Evolutionary conservation across 1,140 invertebrate species (phyloP).

Genomic region (Centruroides vittatus): DNA sequence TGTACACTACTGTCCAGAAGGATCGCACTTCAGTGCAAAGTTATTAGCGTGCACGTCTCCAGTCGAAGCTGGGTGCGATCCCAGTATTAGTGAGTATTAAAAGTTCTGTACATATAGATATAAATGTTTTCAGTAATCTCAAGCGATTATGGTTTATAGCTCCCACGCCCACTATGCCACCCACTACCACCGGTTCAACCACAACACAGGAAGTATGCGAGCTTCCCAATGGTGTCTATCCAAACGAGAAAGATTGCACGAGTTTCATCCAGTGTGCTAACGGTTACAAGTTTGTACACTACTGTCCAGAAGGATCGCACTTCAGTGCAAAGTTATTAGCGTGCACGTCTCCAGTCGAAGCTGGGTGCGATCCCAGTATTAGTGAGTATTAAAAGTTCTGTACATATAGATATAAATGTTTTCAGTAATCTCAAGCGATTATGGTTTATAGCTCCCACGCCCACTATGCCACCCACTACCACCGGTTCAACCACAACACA

Average conservation of each 20-base stretch:
- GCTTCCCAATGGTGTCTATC: not conserved
- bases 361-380: not conserved
- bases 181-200: not conserved
- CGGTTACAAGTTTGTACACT: not conserved
- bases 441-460: too few species aligned
- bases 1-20: constrained; percentile 28
- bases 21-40: constrained; percentile 37
- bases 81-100: not conserved
- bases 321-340: constrained; percentile 35
- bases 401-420: too few species aligned
- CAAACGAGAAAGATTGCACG: not conserved
- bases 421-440: too few species aligned
- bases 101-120: too few species aligned
- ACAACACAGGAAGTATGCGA: too few species aligned
- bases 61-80: constrained; percentile 2
- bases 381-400: constrained; percentile 1
- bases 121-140: too few species aligned
- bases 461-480: too few species aligned
- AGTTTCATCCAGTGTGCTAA: not conserved
- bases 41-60: constrained; percentile 36
- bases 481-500: not conserved
- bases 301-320: constrained; percentile 35
- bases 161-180: too few species aligned
- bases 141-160: too few species aligned
- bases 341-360: constrained; percentile 33